Evolutionary conservation across 1,140 invertebrate genomes (phyloP), one percentile per base, ranked within the genome.

Genomic region (Adelges cooleyi): DNA sequence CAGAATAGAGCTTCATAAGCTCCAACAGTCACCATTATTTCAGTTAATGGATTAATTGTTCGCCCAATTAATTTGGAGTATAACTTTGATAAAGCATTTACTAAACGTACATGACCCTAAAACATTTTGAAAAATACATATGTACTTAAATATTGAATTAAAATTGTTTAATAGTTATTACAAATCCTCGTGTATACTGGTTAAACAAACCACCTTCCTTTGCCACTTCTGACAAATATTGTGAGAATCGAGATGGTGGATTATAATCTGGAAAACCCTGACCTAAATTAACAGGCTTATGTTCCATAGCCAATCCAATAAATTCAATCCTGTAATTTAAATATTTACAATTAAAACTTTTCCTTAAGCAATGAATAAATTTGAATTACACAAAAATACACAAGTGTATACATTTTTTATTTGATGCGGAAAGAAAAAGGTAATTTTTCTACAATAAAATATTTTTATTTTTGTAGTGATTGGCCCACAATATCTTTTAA

Each of bases 201-300:
- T 97, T 88, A 9, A 94, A 72, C 1, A 92, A 75, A 33, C 83
- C 81, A 79, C 94, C 87, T 10, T 85, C 77, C 52, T 82, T 81
- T 0, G 85, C 77, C 46, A 84, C 82, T 38, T 87, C 80, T 1
- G 81, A 78, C 42, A 98, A 76, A 15, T 88, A 84, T 70, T 93
- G 81, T 27, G 56, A 33, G 46, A 46, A 62, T 3, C 4, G 17
- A 23, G 66, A 62, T 0, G 85, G 84, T 17, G 91, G 84, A 23
- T 70, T 67, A 78, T 89, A 95, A 75, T 99, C 94, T 0, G 95
- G 94, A 77, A 98, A 98, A 2, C 96, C 96, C 82, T 98, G 95
- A 0, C 96, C 96, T 36, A 99, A 80, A 77, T 98, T 98, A 11
- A 95, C 74, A 1, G 95, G 92, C 71, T 97, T 92, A 71, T 92